Conservation (phyloP, 1,140 invertebrate species). For the Drosophila melanogaster region Release_6_plus_ISO1_MT NT_033777.3:29688001-29688500, state of each 20-base stretch:
- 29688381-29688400: slow-evolving; percentile 15
- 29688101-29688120: slow-evolving; percentile 40
- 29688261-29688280: slow-evolving; percentile 41
- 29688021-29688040: slow-evolving; percentile 55
- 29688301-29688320: slow-evolving; percentile 47
- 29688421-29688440: too few relatives aligned
- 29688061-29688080: slow-evolving; percentile 59
- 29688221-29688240: slow-evolving; percentile 62
- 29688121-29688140: slow-evolving; percentile 46
- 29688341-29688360: slow-evolving; percentile 11
- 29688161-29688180: slow-evolving; percentile 10
- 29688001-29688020: slow-evolving; percentile 61
- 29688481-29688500: slow-evolving; percentile 14
- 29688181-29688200: slow-evolving; percentile 59
- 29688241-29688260: slow-evolving; percentile 81
- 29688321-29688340: slow-evolving; percentile 13
- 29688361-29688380: slow-evolving; percentile 64
- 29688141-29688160: slow-evolving; percentile 8
- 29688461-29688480: background rate
- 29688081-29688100: slow-evolving; percentile 65
- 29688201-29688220: slow-evolving; percentile 50
- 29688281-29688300: slow-evolving; percentile 76
- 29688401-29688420: background rate
- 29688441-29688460: too few relatives aligned
- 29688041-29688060: slow-evolving; percentile 58